Base-by-base conservation (phyloP, 2,888 invertebrate genomes). In the Hypselothyrea guttata region DNA sequence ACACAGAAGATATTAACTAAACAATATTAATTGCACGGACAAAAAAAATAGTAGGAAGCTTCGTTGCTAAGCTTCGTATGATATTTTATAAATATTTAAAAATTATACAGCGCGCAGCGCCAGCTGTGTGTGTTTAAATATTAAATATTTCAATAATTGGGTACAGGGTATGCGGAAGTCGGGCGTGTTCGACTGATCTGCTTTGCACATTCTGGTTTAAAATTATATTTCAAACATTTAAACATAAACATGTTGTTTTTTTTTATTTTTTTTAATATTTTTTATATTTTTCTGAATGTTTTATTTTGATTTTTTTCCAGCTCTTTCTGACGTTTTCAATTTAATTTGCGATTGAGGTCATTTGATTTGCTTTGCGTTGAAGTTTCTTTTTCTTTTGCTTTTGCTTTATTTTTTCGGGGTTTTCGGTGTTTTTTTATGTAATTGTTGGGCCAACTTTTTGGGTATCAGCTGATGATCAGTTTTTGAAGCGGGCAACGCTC, bases 291-390 rank as follows among this genome's bases (percentile, higher is more conserved):
- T 22, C 37, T 51, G 9, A n/a, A n/a, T n/a, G n/a, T n/a, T n/a
- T n/a, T n/a, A n/a, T n/a, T n/a, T n/a, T n/a, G n/a, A n/a, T 31
- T 16, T 62, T 42, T 57, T 60, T 77, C 70, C 62, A 59, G 56
- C 45, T 52, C 57, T 61, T 62, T 69, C 71, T 60, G 64, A 62
- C 62, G n/a, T n/a, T 62, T 84, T 81, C 77, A 71, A 74, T 84
- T 71, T 58, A 71, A 77, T 67, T 76, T 66, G 68, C 84, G 77
- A 79, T 79, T 84, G 84, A 79, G 84, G 81, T 79, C 81, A 76
- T 62, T 84, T 66, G 78, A 81, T 68, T 79, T 67, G 61, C 41
- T 56, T 75, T 59, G 62, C 54, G 44, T 67, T 54, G 38, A 42
- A 35, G 46, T 64, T 57, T 72, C 66, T 49, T 38, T 68, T 59